phyloP scores from a whole-genome alignment of 2,797 vertebrate genomes.

The Periparus ater region DNA sequence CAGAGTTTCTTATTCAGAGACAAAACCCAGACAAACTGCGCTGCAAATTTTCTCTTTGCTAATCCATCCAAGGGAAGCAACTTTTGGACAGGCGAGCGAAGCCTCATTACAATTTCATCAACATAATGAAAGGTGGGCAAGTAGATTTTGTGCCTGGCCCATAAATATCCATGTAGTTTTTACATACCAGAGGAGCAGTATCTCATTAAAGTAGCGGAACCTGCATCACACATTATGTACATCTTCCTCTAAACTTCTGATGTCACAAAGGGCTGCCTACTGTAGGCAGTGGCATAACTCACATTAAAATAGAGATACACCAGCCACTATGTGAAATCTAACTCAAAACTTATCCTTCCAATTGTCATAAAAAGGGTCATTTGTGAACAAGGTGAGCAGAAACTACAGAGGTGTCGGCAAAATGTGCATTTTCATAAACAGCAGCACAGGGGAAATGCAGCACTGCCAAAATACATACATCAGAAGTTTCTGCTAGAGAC shows the following conservation, averaged over 20 bases:
- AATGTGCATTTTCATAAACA: neutral
- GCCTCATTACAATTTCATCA: constrained; percentile 47
- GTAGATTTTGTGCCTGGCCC: constrained; percentile 24
- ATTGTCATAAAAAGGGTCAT: neutral
- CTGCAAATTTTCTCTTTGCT: neutral
- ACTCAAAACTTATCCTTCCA: neutral
- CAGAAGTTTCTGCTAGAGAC: neutral
- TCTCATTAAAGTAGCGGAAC: constrained; percentile 11
- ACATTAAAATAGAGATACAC: neutral
- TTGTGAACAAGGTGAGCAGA: neutral
- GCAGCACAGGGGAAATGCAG: neutral
- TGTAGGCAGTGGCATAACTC: neutral
- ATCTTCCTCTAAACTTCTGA: neutral
- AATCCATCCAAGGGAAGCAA: constrained; percentile 20
- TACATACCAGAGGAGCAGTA: constrained; percentile 4
- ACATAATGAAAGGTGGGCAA: constrained; percentile 42
- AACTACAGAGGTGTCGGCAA: neutral
- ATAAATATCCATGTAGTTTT: constrained; percentile 35
- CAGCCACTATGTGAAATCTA: neutral
- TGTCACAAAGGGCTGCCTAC: neutral
- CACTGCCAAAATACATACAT: neutral
- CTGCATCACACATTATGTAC: neutral
- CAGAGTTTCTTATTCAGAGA: neutral
- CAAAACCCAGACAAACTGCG: neutral
- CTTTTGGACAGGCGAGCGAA: constrained; percentile 32